phyloP scores from a whole-genome alignment of 2,888 invertebrate genomes.

The Drosophila macrospina region DNA sequence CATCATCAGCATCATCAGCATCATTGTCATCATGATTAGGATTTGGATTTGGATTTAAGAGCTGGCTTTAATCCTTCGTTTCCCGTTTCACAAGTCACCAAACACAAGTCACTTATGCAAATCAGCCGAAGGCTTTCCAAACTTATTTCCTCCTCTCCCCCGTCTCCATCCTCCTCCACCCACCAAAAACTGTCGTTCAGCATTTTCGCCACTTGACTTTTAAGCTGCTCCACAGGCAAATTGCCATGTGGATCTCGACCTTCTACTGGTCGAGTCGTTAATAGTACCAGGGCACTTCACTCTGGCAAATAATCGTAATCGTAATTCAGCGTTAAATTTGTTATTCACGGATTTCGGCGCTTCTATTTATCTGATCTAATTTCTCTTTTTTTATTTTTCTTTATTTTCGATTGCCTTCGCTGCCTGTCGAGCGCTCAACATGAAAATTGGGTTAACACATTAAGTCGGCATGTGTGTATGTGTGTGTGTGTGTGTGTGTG shows the following conservation, averaged over 20 bases:
- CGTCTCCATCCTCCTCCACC: not conserved
- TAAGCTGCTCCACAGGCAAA: constrained; percentile 15
- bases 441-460: constrained; percentile 78
- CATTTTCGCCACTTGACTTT: constrained; percentile 34
- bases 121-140: constrained; percentile 41
- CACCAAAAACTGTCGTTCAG: too few relatives aligned
- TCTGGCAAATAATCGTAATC: constrained; percentile 33
- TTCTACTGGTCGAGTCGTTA: constrained; percentile 33
- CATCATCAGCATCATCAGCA: constrained; percentile 1
- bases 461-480: constrained; percentile 43
- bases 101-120: constrained; percentile 62
- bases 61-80: constrained; percentile 23
- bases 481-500: constrained; percentile 26
- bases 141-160: constrained; percentile 16
- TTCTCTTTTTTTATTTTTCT: too few relatives aligned
- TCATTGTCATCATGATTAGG: not conserved
- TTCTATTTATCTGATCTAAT: constrained; percentile 49
- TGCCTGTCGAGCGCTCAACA: constrained; percentile 39
- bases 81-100: constrained; percentile 1
- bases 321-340: constrained; percentile 62
- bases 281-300: constrained; percentile 33
- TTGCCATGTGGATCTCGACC: constrained; percentile 33
- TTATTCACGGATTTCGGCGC: constrained; percentile 44
- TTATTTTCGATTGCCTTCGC: too few relatives aligned
- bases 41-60: constrained; percentile 16